Conservation (phyloP, 2,888 invertebrate genomes). For the Clanis bilineata region DNA sequence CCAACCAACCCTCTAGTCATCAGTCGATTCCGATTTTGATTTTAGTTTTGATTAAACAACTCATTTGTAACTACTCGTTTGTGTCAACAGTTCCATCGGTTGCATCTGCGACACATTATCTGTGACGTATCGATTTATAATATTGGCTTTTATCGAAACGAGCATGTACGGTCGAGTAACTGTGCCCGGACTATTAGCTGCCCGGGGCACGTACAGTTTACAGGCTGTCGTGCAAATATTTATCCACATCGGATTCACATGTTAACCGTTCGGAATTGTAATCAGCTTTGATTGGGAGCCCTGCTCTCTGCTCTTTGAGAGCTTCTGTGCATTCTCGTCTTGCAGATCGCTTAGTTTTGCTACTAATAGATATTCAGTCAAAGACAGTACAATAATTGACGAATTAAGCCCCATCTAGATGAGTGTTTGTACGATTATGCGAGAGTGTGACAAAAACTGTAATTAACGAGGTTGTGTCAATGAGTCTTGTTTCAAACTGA, state of each 20-base stretch:
- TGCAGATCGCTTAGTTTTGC: neutral
- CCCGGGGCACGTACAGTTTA: conserved; percentile 68
- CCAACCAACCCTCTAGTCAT: too few relatives aligned
- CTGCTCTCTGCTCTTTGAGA: conserved; percentile 21
- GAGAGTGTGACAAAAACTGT: too few relatives aligned
- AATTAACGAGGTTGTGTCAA: too few relatives aligned
- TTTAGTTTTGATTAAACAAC: neutral
- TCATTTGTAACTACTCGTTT: neutral
- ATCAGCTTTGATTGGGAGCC: conserved; percentile 70
- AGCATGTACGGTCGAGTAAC: conserved; percentile 65
- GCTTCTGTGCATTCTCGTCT: neutral
- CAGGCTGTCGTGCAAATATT: conserved; percentile 80
- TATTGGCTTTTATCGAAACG: conserved; percentile 45
- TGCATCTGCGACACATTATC: neutral
- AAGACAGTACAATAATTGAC: neutral
- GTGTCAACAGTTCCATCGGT: neutral
- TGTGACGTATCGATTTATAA: neutral
- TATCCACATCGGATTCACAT: conserved; percentile 77
- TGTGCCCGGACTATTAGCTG: conserved; percentile 60
- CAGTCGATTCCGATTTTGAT: too few relatives aligned
- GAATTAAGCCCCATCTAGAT: too few relatives aligned
- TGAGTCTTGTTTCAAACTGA: too few relatives aligned
- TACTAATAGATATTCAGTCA: neutral
- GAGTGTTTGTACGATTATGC: too few relatives aligned
- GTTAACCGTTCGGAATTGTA: conserved; percentile 73